Conservation (phyloP, 37 sponge, comb jelly and placozoan species). For the Aplysina aerophoba region DNA sequence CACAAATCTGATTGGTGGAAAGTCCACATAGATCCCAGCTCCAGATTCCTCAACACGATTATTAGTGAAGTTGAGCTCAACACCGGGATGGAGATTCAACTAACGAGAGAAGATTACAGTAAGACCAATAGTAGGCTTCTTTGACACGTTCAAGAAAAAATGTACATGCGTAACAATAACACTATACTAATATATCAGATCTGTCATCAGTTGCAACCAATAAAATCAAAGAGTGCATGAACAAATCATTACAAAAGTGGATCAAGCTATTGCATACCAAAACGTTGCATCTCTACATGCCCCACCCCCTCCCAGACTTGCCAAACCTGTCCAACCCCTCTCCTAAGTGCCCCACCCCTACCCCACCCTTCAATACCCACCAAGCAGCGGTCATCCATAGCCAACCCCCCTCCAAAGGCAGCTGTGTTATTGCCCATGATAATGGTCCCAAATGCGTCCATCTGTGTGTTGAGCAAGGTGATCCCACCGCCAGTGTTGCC, state of each 20-base stretch:
- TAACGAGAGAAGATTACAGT: not conserved
- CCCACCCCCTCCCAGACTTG: too few relatives aligned
- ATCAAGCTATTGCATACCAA: too few relatives aligned
- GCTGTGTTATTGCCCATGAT: conserved; percentile 59
- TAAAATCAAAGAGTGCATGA: not conserved
- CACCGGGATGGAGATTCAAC: conserved; percentile 49
- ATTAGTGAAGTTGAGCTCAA: conserved; percentile 49
- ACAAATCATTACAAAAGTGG: too few relatives aligned
- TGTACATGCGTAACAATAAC: too few relatives aligned
- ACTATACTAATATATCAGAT: too few relatives aligned
- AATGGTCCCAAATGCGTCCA: conserved; percentile 55
- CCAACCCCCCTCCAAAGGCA: conserved; percentile 79
- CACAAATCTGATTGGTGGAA: conserved; percentile 81
- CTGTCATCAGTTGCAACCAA: too few relatives aligned
- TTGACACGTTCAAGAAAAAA: too few relatives aligned
- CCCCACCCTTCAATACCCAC: conserved; percentile 37
- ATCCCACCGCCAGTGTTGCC: conserved; percentile 75
- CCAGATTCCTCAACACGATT: conserved; percentile 72
- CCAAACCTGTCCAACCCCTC: too few relatives aligned
- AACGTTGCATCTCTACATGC: too few relatives aligned
- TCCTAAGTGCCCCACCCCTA: too few relatives aligned
- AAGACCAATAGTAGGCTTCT: not conserved
- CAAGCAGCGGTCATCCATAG: conserved; percentile 81
- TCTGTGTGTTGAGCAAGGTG: conserved; percentile 69
- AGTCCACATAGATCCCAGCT: conserved; percentile 81